phyloP scores from a whole-genome alignment of 1,140 invertebrate genomes.

The Augochlora pura region DNA sequence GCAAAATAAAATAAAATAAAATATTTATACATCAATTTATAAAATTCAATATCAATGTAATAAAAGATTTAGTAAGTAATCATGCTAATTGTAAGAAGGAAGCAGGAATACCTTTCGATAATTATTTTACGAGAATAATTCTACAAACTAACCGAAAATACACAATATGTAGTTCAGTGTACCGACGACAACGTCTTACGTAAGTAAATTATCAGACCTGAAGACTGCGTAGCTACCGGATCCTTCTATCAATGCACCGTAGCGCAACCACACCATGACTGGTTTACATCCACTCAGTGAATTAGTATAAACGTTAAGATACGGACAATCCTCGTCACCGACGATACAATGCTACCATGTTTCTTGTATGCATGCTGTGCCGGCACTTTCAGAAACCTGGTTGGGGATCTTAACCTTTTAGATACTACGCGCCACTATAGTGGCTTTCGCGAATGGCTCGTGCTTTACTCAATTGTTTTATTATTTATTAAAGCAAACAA shows the following conservation, averaged over 20 bases:
- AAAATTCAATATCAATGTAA: no score
- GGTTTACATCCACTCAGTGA: conserved; percentile 73
- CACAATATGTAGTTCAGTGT: conserved; percentile 82
- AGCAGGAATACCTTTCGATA: no score
- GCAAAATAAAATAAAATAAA: no score
- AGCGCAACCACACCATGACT: conserved; percentile 82
- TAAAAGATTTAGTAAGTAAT: no score
- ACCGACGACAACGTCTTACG: conserved; percentile 81
- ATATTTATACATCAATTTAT: no score
- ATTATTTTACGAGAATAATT: no score
- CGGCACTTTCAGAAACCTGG: conserved; percentile 81
- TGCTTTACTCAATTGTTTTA: no score
- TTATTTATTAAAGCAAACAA: no score
- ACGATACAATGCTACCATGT: conserved; percentile 14
- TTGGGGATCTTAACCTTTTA: conserved; percentile 83
- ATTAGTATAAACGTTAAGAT: conserved; percentile 89
- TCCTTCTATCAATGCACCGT: conserved; percentile 82
- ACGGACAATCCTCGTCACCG: conserved; percentile 88
- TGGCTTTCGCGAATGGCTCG: no score
- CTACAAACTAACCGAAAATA: conserved; percentile 75
- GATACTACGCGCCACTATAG: no score
- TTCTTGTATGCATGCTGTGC: conserved; percentile 71
- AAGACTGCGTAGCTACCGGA: conserved; percentile 66
- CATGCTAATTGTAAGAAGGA: no score
- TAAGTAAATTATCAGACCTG: conserved; percentile 79